Percentiles rank a stretch among this genome's conserved stretches.
Evolutionary conservation across 2,888 invertebrate genomes (phyloP).

Genomic region (Drosophila rubida): DNA sequence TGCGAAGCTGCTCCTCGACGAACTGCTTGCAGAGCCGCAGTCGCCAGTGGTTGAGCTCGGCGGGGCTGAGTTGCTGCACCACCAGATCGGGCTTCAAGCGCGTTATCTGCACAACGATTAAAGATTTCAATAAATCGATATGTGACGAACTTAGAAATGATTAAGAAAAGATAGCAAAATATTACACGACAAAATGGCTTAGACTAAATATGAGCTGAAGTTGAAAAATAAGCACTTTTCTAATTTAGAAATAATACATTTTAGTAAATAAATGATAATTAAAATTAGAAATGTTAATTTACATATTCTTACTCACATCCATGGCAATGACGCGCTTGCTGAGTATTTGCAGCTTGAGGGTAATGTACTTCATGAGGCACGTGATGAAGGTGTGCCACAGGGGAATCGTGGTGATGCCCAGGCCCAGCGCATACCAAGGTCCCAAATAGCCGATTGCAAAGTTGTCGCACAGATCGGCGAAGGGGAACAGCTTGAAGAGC

Average conservation of each 20-base stretch:
- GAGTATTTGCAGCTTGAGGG: slow-evolving; percentile 69
- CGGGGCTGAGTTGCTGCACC: not conserved
- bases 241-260: too few relatives aligned
- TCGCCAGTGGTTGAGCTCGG: slow-evolving; percentile 53
- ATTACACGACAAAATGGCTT: too few relatives aligned
- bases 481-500: slow-evolving; percentile 74
- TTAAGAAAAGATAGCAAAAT: too few relatives aligned
- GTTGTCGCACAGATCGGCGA: slow-evolving; percentile 68
- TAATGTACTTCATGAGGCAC: slow-evolving; percentile 75
- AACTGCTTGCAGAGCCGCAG: slow-evolving; percentile 62
- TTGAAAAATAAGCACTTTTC: too few relatives aligned
- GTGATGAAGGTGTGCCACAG: slow-evolving; percentile 80
- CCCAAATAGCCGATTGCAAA: slow-evolving; percentile 70
- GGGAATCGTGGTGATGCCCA: slow-evolving; percentile 72
- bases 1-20: slow-evolving; percentile 63
- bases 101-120: too few relatives aligned
- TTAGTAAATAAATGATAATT: too few relatives aligned
- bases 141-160: too few relatives aligned
- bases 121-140: too few relatives aligned
- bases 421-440: slow-evolving; percentile 62
- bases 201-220: too few relatives aligned
- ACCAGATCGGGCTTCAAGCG: slow-evolving; percentile 10
- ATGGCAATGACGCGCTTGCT: slow-evolving; percentile 65
- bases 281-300: too few relatives aligned
- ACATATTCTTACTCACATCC: too few relatives aligned